phyloP scores from a whole-genome alignment of 2,113 vertebrate genomes.

The Mola mola region DNA sequence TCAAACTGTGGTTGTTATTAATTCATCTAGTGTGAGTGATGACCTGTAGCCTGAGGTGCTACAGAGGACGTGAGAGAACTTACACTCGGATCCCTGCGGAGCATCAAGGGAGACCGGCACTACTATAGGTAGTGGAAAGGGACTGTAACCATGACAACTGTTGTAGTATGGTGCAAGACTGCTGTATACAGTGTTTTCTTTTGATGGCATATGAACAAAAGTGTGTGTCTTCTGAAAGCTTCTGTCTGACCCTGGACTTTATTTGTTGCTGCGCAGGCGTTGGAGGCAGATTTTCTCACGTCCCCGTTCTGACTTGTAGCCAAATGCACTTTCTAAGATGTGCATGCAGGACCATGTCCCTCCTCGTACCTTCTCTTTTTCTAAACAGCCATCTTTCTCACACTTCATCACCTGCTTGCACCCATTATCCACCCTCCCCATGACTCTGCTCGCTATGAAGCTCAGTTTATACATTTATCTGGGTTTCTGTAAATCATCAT shows the following conservation, averaged over 20 bases:
- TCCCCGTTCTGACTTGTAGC: constrained; percentile 5
- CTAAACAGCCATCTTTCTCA: constrained; percentile 26
- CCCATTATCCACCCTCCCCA: not conserved
- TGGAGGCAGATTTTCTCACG: constrained; percentile 22
- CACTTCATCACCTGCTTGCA: constrained; percentile 13
- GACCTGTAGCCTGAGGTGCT: constrained; percentile 38
- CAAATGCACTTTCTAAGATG: constrained; percentile 6
- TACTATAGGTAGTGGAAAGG: constrained; percentile 49
- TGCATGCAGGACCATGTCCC: not conserved
- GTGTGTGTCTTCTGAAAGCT: constrained; percentile 6
- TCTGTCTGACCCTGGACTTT: constrained; percentile 27
- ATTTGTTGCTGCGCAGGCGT: constrained; percentile 8
- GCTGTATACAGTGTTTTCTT: constrained; percentile 27
- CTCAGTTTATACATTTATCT: constrained; percentile 33
- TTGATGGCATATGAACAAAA: constrained; percentile 4
- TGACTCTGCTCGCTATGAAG: not conserved
- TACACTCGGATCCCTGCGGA: constrained; percentile 41
- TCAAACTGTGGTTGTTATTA: constrained; percentile 31
- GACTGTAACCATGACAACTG: constrained; percentile 76
- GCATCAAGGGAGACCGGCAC: constrained; percentile 47
- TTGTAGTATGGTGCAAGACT: constrained; percentile 50
- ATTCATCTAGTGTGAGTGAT: constrained; percentile 33
- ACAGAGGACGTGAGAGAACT: constrained; percentile 43
- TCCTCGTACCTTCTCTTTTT: not conserved
- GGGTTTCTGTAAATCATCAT: constrained; percentile 22